These are phyloP conservation scores for Megalopta genalis DNA, from an alignment of 1,140 invertebrate genomes.

Conservation along the genomic window DNA sequence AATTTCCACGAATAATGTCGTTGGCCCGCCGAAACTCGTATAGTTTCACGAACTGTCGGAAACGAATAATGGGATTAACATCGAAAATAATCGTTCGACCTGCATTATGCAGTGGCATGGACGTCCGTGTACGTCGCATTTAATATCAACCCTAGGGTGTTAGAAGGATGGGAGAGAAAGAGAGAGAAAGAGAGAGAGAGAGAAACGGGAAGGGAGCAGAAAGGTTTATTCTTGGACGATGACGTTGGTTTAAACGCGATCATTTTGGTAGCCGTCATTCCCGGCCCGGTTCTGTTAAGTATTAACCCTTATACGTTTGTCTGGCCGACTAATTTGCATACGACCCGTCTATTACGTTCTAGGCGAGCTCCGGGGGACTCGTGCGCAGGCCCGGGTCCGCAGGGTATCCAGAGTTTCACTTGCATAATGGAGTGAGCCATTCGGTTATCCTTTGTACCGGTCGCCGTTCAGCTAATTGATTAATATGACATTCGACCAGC, in stretches of 20 bases:
- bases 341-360: slow-evolving; percentile 44
- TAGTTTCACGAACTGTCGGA: background rate
- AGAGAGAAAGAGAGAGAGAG: no score
- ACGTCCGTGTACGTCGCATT: background rate
- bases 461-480: slow-evolving; percentile 38
- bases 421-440: slow-evolving; percentile 43
- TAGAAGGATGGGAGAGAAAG: no score
- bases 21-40: background rate
- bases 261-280: slow-evolving; percentile 28
- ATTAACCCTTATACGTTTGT: slow-evolving; percentile 37
- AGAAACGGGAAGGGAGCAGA: no score
- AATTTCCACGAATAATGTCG: background rate
- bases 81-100: background rate
- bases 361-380: slow-evolving; percentile 23
- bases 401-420: slow-evolving; percentile 14
- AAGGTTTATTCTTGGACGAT: slow-evolving; percentile 1
- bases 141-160: background rate
- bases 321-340: slow-evolving; percentile 49
- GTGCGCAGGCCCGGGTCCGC: background rate
- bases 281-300: slow-evolving; percentile 29
- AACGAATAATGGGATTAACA: background rate
- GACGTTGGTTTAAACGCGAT: slow-evolving; percentile 21
- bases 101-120: background rate
- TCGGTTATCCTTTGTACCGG: slow-evolving; percentile 46
- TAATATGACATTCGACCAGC: slow-evolving; percentile 28